Evolutionary conservation across 2,888 invertebrate genomes (phyloP), one percentile per base, ranked within the genome.

Genomic region (Xestia rhomboidea): DNA sequence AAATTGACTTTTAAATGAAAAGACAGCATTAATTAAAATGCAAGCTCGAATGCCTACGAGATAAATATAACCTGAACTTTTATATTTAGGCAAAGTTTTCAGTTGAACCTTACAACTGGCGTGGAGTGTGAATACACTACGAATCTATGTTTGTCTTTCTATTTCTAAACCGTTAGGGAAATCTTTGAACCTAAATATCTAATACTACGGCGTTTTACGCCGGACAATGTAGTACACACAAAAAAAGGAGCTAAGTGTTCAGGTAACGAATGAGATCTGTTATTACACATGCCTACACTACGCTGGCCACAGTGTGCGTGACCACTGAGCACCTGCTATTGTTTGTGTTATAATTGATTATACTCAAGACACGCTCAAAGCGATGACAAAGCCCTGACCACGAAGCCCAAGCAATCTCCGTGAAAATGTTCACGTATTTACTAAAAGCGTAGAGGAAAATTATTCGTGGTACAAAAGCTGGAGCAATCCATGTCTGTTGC

Each of bases 151-250:
- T 73, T 73, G 60, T 73, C 67, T 77, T 77, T 71, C 68, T 73
- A 64, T 76, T 77, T 77, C 38, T 49, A 77, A 81, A 62, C 76
- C 82, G 51, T 76, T 81, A 54, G 85, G 82, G 85, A 81, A 81
- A 76, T 85, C 76, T 82, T 82, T 73, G 70, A 51, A 75, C 57
- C 68, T 82, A 80, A 82, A 82, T 82, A 80, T 71, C 70, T 84
- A 84, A 82, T 79, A 84, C 74, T 54, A 75, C 57, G n/a, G 68
- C 75, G 34, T 84, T 73, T 79, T 68, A 44, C 63, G 84, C 67
- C 51, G 49, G 70, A 63, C 68, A 27, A 62, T 34, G 64, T 67
- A 38, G 18, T 79, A 72, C 41, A 71, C 27, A 68, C 34, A 77
- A 83, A 54, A 34, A 77, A 81, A 67, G 46, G 27, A 49, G 34